These are phyloP conservation scores for Ladona fulva DNA, from an alignment of 1,140 invertebrate genomes.

Conservation along the genomic window DNA sequence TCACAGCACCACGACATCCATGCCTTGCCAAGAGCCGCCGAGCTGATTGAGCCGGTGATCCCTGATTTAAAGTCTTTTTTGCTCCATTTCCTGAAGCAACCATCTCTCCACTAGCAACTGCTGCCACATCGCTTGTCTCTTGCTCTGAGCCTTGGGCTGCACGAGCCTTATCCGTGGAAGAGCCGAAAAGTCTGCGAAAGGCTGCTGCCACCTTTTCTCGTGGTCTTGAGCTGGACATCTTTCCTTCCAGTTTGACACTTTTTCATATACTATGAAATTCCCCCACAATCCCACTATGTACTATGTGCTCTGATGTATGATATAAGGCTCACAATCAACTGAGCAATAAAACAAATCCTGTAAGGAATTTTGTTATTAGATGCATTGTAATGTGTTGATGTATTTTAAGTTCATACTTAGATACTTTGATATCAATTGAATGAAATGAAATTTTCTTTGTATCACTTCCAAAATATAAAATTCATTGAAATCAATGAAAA, in stretches of 20 bases:
- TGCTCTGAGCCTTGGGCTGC: neutral
- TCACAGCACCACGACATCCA: neutral
- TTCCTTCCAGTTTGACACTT: neutral
- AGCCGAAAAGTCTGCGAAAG: neutral
- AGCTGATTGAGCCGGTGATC: neutral
- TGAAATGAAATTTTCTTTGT: too few relatives aligned
- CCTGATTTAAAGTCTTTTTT: neutral
- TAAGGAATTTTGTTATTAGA: neutral
- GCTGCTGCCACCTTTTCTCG: conserved; percentile 1
- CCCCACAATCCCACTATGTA: neutral
- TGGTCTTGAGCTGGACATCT: neutral
- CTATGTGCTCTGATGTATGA: neutral
- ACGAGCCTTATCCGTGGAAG: neutral
- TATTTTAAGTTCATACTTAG: too few relatives aligned
- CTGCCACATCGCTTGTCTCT: neutral
- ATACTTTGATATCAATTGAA: too few relatives aligned
- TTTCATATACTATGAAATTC: neutral
- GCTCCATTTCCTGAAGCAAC: neutral
- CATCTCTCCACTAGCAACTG: neutral
- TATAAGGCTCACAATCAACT: neutral
- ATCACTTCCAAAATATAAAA: too few relatives aligned
- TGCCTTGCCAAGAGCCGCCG: neutral
- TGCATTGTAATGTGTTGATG: too few relatives aligned
- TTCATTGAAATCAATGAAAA: too few relatives aligned
- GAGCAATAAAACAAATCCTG: neutral